Base-by-base conservation (phyloP, 2,888 invertebrate species). In the Psococerastis gibbosa region DNA sequence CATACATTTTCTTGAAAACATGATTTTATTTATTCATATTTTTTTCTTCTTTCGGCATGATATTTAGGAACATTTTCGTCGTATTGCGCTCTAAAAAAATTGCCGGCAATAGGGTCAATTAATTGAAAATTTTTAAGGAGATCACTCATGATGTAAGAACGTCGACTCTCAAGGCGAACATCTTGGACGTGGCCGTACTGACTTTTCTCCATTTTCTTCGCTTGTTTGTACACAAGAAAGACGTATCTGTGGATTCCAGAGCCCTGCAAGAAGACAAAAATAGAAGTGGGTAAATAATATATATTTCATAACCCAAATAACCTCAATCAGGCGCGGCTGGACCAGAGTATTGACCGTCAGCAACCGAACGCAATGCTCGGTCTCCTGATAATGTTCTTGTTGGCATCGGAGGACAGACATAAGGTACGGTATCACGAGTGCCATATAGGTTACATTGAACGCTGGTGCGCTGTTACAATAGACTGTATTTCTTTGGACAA, bases 201-300 rank as follows among this genome's bases (percentile, higher is more conserved):
- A 20, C 20, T 17, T 20, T 38, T 38, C 5, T 38, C 38, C 6
- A 38, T 9, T 54, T 68, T 69, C 6, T 58, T 60, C 1, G 65
- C 68, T 53, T 88, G 87, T 53, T 78, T 71, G 65, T 76, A 88
- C 0, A 82, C 62, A 27, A 87, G 60, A 57, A 75, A 82, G 15
- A 84, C 75, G 60, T 85, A 87, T 46, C 87, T 73, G 59, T 87
- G 85, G 5, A 78, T 60, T 9, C 76, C 67, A 15, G 38, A 38
- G 3, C 22, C 38, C 38, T 38, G 11, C 3, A 38, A 38, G 31
- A 33, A 9, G 15, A 9, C 17, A 6, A 33, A 3, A 9, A 9
- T 6, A 16, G 6, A 33, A 33, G 9, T n/a, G n/a, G n/a, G n/a
- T n/a, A n/a, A n/a, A n/a, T n/a, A n/a, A n/a, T n/a, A n/a, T n/a